These are phyloP conservation scores for Agrypnia vestita DNA, from an alignment of 1,140 invertebrate genomes.

Conservation along the genomic window DNA sequence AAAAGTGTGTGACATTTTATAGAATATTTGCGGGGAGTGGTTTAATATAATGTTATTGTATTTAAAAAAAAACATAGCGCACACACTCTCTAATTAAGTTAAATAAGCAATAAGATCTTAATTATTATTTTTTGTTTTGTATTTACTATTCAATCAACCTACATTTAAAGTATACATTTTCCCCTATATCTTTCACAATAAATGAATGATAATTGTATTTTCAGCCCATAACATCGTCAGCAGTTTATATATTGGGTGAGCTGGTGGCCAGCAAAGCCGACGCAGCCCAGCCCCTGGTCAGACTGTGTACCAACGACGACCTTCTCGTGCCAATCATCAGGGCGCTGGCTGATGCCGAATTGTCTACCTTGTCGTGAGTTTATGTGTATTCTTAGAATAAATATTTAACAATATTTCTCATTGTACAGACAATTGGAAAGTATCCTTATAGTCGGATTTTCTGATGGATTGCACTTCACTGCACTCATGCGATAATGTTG, in stretches of 20 bases:
- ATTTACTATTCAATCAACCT: background rate
- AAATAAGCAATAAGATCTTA: no score
- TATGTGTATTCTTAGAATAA: no score
- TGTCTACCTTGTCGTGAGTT: conserved; percentile 89
- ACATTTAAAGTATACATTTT: background rate
- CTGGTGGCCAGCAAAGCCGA: conserved; percentile 86
- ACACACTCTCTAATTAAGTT: no score
- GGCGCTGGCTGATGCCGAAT: conserved; percentile 87
- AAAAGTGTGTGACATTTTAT: no score
- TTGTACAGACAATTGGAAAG: no score
- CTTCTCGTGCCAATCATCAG: conserved; percentile 88
- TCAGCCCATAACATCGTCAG: conserved; percentile 88
- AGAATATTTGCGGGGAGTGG: no score
- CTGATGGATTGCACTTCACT: no score
- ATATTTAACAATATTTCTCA: no score
- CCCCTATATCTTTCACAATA: background rate
- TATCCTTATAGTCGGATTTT: no score
- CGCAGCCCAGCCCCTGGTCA: conserved; percentile 88
- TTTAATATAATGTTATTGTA: no score
- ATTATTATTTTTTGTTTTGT: background rate
- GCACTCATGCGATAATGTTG: no score
- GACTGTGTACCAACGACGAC: conserved; percentile 88
- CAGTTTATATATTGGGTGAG: conserved; percentile 90
- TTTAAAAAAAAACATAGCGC: no score
- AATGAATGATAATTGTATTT: background rate